These are phyloP conservation scores for Chalcosyrphus nemorum DNA, from an alignment of 2,888 invertebrate genomes.

Conservation along the genomic window DNA sequence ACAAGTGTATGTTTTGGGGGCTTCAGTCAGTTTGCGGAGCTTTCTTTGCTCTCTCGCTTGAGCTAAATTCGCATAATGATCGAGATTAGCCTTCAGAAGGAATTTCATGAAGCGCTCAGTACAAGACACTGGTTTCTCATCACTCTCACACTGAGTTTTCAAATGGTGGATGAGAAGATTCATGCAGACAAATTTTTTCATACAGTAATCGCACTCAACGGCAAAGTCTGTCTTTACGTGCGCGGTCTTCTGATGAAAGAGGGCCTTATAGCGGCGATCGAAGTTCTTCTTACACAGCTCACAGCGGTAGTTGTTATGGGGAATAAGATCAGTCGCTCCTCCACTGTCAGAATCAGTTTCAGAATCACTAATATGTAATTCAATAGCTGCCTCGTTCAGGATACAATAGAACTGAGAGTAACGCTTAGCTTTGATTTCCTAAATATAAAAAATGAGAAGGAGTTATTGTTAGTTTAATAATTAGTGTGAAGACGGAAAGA, in stretches of 20 bases:
- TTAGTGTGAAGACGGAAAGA: no score
- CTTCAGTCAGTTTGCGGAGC: slow-evolving; percentile 52
- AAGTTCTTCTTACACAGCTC: slow-evolving; percentile 69
- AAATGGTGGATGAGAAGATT: slow-evolving; percentile 71
- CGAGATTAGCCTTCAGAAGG: slow-evolving; percentile 68
- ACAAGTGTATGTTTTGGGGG: slow-evolving; percentile 60
- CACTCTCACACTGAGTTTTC: slow-evolving; percentile 74
- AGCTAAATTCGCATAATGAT: slow-evolving; percentile 70
- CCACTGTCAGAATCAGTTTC: slow-evolving; percentile 73
- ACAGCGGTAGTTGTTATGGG: slow-evolving; percentile 71
- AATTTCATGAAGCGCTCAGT: slow-evolving; percentile 72
- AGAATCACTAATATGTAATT: slow-evolving; percentile 73
- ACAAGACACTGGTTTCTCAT: slow-evolving; percentile 72
- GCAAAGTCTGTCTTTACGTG: slow-evolving; percentile 40
- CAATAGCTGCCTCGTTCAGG: slow-evolving; percentile 68
- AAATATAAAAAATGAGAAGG: background rate
- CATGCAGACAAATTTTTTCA: slow-evolving; percentile 63
- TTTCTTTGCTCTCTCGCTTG: slow-evolving; percentile 69
- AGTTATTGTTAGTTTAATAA: no score
- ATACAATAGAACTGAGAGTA: slow-evolving; percentile 74
- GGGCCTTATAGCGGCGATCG: slow-evolving; percentile 71
- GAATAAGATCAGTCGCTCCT: slow-evolving; percentile 51
- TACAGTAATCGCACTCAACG: slow-evolving; percentile 69
- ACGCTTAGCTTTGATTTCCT: slow-evolving; percentile 70
- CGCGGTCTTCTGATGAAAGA: slow-evolving; percentile 72